These are phyloP conservation scores for Aphidius ervi DNA, from an alignment of 1,140 invertebrate species.

Conservation along the genomic window DNA sequence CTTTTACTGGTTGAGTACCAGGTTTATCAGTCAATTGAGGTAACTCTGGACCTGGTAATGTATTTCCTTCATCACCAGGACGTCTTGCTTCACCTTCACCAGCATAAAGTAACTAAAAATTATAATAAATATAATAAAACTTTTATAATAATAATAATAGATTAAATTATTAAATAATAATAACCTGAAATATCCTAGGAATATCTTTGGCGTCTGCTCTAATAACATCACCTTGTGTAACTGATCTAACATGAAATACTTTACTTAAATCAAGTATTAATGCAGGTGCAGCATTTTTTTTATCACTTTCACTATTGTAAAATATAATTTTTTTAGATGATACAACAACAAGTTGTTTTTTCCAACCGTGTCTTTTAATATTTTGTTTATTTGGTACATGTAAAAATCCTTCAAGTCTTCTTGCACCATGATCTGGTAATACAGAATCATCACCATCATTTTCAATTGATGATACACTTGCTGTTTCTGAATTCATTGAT, in stretches of 20 bases:
- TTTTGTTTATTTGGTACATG: slow-evolving; percentile 94
- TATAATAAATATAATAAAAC: slow-evolving; percentile 4
- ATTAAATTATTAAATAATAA: slow-evolving; percentile 17
- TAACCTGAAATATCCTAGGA: slow-evolving; percentile 94
- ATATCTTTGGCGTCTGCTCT: slow-evolving; percentile 98
- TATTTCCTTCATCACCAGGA: slow-evolving; percentile 65
- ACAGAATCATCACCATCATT: slow-evolving; percentile 79
- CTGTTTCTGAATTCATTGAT: slow-evolving; percentile 77
- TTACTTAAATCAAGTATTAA: slow-evolving; percentile 96
- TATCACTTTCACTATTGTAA: slow-evolving; percentile 92
- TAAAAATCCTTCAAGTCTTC: slow-evolving; percentile 87
- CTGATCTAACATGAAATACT: slow-evolving; percentile 96
- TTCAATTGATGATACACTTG: slow-evolving; percentile 84
- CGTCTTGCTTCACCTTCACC: slow-evolving; percentile 89
- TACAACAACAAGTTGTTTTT: slow-evolving; percentile 94
- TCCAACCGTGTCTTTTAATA: slow-evolving; percentile 92
- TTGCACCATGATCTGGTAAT: slow-evolving; percentile 46
- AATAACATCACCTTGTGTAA: slow-evolving; percentile 98
- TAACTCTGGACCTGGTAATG: slow-evolving; percentile 45
- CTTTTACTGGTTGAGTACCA: slow-evolving; percentile 82
- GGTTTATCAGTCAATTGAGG: slow-evolving; percentile 62
- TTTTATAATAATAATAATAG: background rate
- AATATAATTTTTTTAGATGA: slow-evolving; percentile 97
- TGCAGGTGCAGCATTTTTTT: slow-evolving; percentile 90
- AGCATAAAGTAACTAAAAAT: slow-evolving; percentile 73